Evolutionary conservation across 2,113 vertebrate species (phyloP), one percentile per base, ranked within the genome.

Genomic region (Epinephelus cyanopodus): DNA sequence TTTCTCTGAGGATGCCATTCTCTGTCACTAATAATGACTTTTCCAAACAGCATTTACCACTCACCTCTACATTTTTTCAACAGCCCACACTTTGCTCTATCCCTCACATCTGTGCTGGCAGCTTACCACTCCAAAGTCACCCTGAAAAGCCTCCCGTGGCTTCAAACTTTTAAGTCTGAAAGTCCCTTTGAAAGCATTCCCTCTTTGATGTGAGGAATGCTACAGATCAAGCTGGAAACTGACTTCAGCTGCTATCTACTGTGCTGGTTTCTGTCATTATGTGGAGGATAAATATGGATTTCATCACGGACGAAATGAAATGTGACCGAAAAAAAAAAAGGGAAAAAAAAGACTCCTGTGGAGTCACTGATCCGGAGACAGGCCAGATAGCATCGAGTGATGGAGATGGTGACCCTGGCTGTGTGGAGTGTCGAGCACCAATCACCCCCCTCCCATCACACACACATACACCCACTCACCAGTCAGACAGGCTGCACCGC

Each of bases 201-300:
- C 47, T 29, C 75, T 87, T 79, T 89, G 87, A 86, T 82, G 85
- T 82, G 81, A 73, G 77, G 85, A 85, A 86, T 81, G 83, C 64
- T 47, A 72, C 76, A 81, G 69, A 87, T 88, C 69, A 76, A 60
- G 56, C 57, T 79, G 64, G n/a, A 88, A 86, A 83, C 53, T 74
- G 68, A 79, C 68, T 80, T 75, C 33, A 67, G 79, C 76, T 57
- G 77, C 81, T 75, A 57, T 77, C 72, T 58, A 14, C 65, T 15
- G 21, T 33, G 66, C 23, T 57, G 39, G 1, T 58, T 61, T 83
- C 72, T 79, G 66, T 72, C 81, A 39, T 80, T 77, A 54, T 62
- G 64, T 69, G 66, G 54, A 77, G 56, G 74, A 76, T 70, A 82
- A 75, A 87, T 87, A 80, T 74, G 67, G 61, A 82, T 85, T 83